Conservation (phyloP, 2,888 invertebrate species). For the Branchipolynoe longqiensis region DNA sequence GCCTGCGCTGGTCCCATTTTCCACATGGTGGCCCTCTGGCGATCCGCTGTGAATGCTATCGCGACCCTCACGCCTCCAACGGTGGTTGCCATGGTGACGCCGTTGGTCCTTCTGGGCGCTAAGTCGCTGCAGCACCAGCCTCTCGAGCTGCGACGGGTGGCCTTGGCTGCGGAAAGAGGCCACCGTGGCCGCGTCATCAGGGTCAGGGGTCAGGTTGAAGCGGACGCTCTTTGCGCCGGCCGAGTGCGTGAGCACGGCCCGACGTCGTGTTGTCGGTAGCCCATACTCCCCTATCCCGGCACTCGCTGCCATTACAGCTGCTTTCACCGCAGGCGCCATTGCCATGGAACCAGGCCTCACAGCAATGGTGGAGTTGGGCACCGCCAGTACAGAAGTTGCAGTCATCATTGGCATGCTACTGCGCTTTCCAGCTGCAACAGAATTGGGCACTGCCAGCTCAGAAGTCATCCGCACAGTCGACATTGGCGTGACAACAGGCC, state of each 20-base stretch:
- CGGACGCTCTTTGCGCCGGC: constrained; percentile 37
- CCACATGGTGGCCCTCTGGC: neutral
- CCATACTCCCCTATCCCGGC: neutral
- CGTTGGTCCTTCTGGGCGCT: neutral
- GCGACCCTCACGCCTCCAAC: too few relatives aligned
- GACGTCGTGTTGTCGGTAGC: neutral
- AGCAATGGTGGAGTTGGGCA: neutral
- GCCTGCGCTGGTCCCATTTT: constrained; percentile 9
- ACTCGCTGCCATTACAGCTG: neutral
- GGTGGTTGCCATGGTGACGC: too few relatives aligned
- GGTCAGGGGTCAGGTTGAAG: constrained; percentile 1
- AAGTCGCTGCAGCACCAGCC: constrained; percentile 10
- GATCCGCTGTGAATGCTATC: constrained; percentile 7
- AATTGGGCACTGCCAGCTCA: too few relatives aligned
- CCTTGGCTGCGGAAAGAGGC: constrained; percentile 22
- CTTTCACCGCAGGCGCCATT: neutral
- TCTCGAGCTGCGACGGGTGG: constrained; percentile 20
- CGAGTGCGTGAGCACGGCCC: neutral
- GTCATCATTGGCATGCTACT: too few relatives aligned
- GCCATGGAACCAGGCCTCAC: neutral
- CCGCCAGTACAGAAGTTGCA: too few relatives aligned
- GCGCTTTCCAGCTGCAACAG: too few relatives aligned
- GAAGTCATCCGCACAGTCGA: too few relatives aligned
- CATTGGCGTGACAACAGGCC: too few relatives aligned
- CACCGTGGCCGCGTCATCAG: constrained; percentile 26